A percentile compares a stretch with the other conserved stretches of the same genome.
phyloP scores from a whole-genome alignment of 2,797 vertebrate genomes.

The Meda fulgida region DNA sequence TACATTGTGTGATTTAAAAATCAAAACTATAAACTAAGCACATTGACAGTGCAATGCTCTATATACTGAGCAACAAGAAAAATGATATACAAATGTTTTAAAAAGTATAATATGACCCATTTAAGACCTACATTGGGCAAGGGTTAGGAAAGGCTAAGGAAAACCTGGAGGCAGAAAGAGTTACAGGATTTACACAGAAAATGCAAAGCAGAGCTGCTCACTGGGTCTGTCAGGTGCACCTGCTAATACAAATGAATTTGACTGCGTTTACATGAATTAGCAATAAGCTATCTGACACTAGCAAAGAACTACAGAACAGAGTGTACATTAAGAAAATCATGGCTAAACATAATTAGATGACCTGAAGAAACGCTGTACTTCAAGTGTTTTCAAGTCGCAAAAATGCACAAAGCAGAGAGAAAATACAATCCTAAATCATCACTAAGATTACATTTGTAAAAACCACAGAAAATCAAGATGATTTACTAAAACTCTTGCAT shows the following conservation, averaged over 20 bases:
- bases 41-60: background rate
- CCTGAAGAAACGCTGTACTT: background rate
- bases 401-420: background rate
- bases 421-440: background rate
- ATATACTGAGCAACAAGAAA: background rate
- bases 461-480: background rate
- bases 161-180: constrained; percentile 19
- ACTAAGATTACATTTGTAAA: background rate
- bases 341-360: background rate
- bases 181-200: constrained; percentile 34
- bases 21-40: background rate
- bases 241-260: constrained; percentile 50
- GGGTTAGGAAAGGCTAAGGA: background rate
- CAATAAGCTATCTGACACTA: constrained; percentile 46
- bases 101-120: background rate
- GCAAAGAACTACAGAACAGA: constrained; percentile 16
- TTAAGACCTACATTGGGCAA: background rate
- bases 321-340: constrained; percentile 30
- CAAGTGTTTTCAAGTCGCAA: background rate
- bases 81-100: background rate
- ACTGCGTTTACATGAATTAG: constrained; percentile 51
- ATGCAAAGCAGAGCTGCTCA: constrained; percentile 43
- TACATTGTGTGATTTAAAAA: background rate
- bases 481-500: background rate
- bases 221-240: constrained; percentile 31